phyloP scores from a whole-genome alignment of 2,797 vertebrate genomes.

The Malurus leucopterus region DNA sequence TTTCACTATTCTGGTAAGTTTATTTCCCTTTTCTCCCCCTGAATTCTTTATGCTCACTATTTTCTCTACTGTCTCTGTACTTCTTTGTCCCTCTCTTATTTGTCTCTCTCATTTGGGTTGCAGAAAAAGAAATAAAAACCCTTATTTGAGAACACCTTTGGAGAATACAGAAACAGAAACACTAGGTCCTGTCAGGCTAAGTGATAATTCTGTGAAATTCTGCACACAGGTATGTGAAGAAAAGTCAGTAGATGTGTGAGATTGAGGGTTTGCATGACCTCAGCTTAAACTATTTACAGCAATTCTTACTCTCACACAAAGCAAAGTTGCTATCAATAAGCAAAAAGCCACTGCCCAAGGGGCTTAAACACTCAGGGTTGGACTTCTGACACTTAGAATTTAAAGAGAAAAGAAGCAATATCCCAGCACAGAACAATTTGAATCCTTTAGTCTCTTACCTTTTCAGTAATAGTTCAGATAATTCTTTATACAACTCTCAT shows the following conservation, averaged over 20 bases:
- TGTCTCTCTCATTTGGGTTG: neutral
- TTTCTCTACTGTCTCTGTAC: neutral
- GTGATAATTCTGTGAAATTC: constrained; percentile 24
- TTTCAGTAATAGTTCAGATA: neutral
- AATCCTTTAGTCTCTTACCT: neutral
- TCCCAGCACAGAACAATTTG: neutral
- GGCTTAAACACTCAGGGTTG: neutral
- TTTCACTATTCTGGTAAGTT: neutral
- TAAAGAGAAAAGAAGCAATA: neutral
- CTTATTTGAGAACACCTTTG: neutral
- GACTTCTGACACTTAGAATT: neutral
- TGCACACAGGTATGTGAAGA: neutral
- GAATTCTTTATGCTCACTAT: neutral
- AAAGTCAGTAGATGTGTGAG: neutral
- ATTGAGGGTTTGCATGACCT: neutral
- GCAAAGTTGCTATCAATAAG: neutral
- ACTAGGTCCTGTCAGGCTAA: neutral
- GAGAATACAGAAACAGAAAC: neutral
- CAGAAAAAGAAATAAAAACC: neutral
- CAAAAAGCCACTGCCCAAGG: neutral
- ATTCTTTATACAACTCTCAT: neutral
- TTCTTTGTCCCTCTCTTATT: neutral
- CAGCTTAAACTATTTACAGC: neutral
- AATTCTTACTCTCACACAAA: neutral
- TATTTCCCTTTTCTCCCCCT: neutral